Evolutionary conservation across 2,888 invertebrate genomes (phyloP).

Genomic region (Melanargia galathea): DNA sequence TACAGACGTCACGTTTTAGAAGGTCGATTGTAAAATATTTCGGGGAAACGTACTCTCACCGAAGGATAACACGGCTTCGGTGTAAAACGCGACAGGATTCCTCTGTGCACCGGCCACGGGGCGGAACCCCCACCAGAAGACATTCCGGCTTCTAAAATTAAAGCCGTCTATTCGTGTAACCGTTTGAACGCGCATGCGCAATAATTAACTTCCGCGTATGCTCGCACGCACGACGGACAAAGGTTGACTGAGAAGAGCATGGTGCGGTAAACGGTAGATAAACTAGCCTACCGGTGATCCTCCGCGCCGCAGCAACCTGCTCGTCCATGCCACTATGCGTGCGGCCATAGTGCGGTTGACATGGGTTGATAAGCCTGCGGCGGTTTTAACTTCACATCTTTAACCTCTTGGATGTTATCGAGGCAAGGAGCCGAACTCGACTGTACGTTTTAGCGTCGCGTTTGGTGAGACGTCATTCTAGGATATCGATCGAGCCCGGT

Average conservation of each 20-base stretch:
- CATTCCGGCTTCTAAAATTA: constrained; percentile 79
- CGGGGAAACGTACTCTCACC: constrained; percentile 69
- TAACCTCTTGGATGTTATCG: constrained; percentile 56
- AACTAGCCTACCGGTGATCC: constrained; percentile 79
- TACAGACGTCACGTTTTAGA: constrained; percentile 65
- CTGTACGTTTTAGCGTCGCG: constrained; percentile 63
- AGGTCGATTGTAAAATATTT: constrained; percentile 57
- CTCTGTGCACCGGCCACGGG: constrained; percentile 89
- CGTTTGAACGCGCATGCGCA: constrained; percentile 69
- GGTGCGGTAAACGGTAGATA: constrained; percentile 64
- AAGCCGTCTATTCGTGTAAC: constrained; percentile 79
- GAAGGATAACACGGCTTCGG: constrained; percentile 68
- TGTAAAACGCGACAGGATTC: constrained; percentile 76
- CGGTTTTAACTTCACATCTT: constrained; percentile 39
- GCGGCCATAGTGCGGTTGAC: constrained; percentile 57
- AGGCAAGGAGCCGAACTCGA: constrained; percentile 64
- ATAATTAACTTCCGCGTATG: constrained; percentile 79
- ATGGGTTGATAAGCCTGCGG: constrained; percentile 42
- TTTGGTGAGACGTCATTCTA: constrained; percentile 59
- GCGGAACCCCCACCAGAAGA: constrained; percentile 83
- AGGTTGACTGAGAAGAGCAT: constrained; percentile 74
- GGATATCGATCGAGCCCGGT: constrained; percentile 73
- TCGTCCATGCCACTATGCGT: constrained; percentile 70
- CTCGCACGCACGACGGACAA: constrained; percentile 76
- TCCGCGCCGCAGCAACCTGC: constrained; percentile 73